Conservation (phyloP, 2,888 invertebrate genomes). For the Epinotia bilunana region DNA sequence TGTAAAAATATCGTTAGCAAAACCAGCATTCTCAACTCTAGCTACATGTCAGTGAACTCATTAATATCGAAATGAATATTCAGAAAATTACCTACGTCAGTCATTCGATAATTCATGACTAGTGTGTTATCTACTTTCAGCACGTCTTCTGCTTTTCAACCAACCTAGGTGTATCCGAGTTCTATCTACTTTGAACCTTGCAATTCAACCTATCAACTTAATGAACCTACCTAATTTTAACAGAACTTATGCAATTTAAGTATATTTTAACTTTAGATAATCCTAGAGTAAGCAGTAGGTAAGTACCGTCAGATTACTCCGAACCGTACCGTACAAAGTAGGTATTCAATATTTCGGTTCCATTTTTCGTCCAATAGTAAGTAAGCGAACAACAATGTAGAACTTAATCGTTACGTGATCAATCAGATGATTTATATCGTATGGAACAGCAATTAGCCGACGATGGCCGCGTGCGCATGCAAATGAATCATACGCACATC, state of each 20-base stretch:
- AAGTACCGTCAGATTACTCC: too few species aligned
- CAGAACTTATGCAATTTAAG: too few species aligned
- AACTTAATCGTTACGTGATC: slow-evolving; percentile 45
- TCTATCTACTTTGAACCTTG: too few species aligned
- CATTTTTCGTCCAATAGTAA: background rate
- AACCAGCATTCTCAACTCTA: background rate
- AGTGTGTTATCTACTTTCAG: too few species aligned
- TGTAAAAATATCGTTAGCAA: too few species aligned
- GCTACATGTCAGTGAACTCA: background rate
- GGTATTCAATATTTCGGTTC: background rate
- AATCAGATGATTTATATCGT: slow-evolving; percentile 76
- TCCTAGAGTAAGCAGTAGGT: background rate
- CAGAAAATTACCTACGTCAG: background rate
- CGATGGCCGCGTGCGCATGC: slow-evolving; percentile 63
- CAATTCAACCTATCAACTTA: too few species aligned
- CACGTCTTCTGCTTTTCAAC: too few species aligned
- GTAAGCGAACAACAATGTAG: slow-evolving; percentile 17
- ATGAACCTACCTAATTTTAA: too few species aligned
- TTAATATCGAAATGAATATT: background rate
- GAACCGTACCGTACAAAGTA: background rate
- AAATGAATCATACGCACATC: slow-evolving; percentile 71
- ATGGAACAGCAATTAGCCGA: slow-evolving; percentile 74
- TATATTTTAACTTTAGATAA: background rate
- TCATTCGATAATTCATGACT: too few species aligned
- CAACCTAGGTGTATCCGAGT: too few species aligned